Conservation (phyloP, 2,888 invertebrate species). For the Pheosia gnoma region DNA sequence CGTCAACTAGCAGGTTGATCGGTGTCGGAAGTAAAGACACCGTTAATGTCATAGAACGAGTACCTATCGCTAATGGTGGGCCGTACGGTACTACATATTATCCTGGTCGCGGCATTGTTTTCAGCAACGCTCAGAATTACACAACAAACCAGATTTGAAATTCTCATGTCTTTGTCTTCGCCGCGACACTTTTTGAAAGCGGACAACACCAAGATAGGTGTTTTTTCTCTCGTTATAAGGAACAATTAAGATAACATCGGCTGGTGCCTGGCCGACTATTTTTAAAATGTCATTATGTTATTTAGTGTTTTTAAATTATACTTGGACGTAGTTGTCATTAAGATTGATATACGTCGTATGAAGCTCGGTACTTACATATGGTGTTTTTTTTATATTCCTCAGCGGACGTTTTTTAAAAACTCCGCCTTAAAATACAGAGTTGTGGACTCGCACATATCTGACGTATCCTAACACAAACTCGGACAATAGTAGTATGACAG, state of each 20-base stretch:
- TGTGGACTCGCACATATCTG: constrained; percentile 11
- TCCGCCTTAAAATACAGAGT: background rate
- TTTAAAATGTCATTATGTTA: background rate
- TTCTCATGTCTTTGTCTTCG: constrained; percentile 12
- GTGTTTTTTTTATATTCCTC: no score
- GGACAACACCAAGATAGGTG: constrained; percentile 26
- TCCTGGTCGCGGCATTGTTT: constrained; percentile 20
- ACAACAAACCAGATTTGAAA: constrained; percentile 21
- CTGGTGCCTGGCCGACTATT: background rate
- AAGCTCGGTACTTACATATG: background rate
- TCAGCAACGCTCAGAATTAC: constrained; percentile 14
- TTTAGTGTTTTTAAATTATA: background rate
- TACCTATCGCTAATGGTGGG: constrained; percentile 36
- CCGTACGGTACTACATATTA: constrained; percentile 35
- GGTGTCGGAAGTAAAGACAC: constrained; percentile 31
- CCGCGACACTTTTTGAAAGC: constrained; percentile 13
- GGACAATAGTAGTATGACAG: constrained; percentile 45
- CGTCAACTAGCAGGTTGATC: constrained; percentile 32
- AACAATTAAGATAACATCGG: constrained; percentile 41
- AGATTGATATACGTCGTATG: background rate
- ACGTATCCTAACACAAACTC: constrained; percentile 23
- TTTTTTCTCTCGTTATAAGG: constrained; percentile 34
- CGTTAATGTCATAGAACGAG: constrained; percentile 35
- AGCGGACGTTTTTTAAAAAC: background rate
- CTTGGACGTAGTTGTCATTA: background rate